Evolutionary conservation across 1,140 invertebrate species (phyloP).

Genomic region (Pararge aegeria): DNA sequence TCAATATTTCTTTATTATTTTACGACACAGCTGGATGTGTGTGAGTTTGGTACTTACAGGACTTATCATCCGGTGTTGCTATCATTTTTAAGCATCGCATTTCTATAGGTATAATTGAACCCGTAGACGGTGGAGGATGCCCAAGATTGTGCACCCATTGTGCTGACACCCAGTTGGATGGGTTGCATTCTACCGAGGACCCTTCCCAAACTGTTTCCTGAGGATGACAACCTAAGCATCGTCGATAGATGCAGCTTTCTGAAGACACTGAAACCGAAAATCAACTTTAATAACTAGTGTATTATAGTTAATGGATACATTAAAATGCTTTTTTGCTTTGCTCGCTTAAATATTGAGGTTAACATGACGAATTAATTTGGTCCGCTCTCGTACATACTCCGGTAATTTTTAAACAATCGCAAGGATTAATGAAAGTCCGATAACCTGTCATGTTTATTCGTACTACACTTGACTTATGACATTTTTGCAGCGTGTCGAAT

Average conservation of each 20-base stretch:
- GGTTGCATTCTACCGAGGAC: constrained; percentile 44
- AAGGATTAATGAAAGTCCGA: constrained; percentile 17
- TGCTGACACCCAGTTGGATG: constrained; percentile 59
- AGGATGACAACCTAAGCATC: constrained; percentile 62
- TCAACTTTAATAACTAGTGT: background rate
- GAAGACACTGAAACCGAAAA: constrained; percentile 43
- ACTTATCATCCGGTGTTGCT: constrained; percentile 69
- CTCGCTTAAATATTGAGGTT: constrained; percentile 12
- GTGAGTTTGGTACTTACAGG: constrained; percentile 45
- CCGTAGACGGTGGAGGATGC: constrained; percentile 62
- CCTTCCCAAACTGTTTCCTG: constrained; percentile 49
- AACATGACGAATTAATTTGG: constrained; percentile 21
- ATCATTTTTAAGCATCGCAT: constrained; percentile 71
- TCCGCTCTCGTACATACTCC: constrained; percentile 5
- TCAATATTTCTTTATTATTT: no score
- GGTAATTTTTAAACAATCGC: constrained; percentile 15
- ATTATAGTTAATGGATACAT: no score
- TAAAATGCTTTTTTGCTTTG: background rate
- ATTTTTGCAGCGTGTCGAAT: constrained; percentile 31
- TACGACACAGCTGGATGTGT: background rate
- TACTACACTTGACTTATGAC: constrained; percentile 36
- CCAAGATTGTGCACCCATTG: constrained; percentile 66
- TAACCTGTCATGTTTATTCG: constrained; percentile 20
- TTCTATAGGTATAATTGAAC: constrained; percentile 60
- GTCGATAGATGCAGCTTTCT: constrained; percentile 60